phyloP scores from a whole-genome alignment of 2,113 vertebrate species.

The Pachyramphus minor region DNA sequence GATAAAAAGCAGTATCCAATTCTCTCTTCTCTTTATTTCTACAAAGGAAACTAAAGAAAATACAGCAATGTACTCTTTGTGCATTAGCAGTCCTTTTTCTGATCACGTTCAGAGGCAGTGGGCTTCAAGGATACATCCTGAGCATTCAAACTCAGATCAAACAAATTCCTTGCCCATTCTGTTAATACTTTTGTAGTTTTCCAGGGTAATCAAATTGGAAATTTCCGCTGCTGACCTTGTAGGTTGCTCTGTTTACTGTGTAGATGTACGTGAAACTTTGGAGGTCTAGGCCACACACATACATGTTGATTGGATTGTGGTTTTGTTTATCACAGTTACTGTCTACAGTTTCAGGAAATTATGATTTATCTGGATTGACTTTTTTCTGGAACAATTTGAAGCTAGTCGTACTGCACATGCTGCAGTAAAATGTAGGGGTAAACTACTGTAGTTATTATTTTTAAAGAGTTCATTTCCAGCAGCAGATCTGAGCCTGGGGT shows the following conservation, averaged over 20 bases:
- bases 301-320: neutral
- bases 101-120: neutral
- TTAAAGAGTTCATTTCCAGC: neutral
- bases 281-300: neutral
- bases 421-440: neutral
- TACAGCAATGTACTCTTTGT: neutral
- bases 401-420: neutral
- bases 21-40: neutral
- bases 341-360: neutral
- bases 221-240: neutral
- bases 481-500: neutral
- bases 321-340: neutral
- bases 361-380: neutral
- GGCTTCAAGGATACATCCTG: neutral
- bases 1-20: neutral
- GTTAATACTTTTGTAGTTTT: neutral
- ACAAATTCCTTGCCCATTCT: neutral
- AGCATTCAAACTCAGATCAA: neutral
- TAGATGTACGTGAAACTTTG: neutral
- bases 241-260: neutral
- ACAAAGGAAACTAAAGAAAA: neutral
- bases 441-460: neutral
- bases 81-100: neutral
- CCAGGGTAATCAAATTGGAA: neutral
- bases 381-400: neutral